Base-by-base conservation (phyloP, 2,113 vertebrate genomes). In the Nerophis lumbriciformis region DNA sequence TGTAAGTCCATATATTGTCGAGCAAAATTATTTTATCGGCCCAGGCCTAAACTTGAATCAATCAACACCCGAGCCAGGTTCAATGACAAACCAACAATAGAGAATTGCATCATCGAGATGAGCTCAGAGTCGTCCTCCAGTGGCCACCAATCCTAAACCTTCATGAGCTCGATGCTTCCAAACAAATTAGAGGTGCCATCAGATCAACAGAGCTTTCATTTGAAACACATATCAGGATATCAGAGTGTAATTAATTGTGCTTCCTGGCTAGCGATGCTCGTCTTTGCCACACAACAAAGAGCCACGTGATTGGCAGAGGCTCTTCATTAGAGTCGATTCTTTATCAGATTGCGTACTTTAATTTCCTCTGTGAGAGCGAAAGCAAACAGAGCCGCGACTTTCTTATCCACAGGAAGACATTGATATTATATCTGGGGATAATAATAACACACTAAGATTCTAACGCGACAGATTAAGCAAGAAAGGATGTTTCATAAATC, bases 291-390 rank as follows among this genome's bases (percentile, higher is more conserved):
- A 68, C 60, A 66, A 62, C 62, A 48, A 55, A 45, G 68, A 36
- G 38, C 37, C 38, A 53, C 63, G 65, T 54, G 63, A 47, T 67
- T 68, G 64, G 73, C 70, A 66, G 48, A 69, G 63, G 61, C 70
- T 77, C 61, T 63, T 78, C 64, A 57, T 78, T 72, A 66, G 58
- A 79, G 57, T 48, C 73, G 59, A 78, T 78, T 64, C 59, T 63
- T 69, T 79, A 80, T 78, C 65, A 74, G 77, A 83, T 81, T 74
- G 61, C 65, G 68, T 65, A 52, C 64, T 82, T 85, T 82, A 72
- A 82, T 85, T 82, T 87, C 83, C 78, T 79, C 66, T 53, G 62
- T 37, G 55, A 48, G 66, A 72, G 68, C 63, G 55, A 58, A 36
- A 56, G 39, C 42, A 73, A 72, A 61, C 48, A n/a, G 50, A 53